Evolutionary conservation across 1,140 invertebrate species (phyloP), one percentile per base, ranked within the genome.

Genomic region (Galleria mellonella): DNA sequence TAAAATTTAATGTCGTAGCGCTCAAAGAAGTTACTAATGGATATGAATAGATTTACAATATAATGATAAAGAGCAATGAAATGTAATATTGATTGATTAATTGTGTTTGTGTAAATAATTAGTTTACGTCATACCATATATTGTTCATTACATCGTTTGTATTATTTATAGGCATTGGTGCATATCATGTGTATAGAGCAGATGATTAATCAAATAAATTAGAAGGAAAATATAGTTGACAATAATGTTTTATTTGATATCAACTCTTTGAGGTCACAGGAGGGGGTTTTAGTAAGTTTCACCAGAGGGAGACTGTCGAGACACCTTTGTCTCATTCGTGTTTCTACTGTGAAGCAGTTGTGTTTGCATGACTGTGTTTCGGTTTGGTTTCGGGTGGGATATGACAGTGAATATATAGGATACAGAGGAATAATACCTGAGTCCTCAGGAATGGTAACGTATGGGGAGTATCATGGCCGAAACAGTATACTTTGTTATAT

Each of bases 131-230:
- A 70, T 74, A 60, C 50, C 64, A 56, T 46, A 58, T 62, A 62
- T 62, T 66, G 60, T 62, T 77, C 68, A 62, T 70, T 44, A 56
- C 58, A 73, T 77, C 52, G 63, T 82, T 82, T 81, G 59, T 77
- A 79, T 83, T 69, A 82, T 82, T 83, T 82, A 78, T 82, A 83
- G 69, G 72, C 79, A 79, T 83, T 83, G 79, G 75, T 82, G 79
- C 79, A 83, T 83, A 83, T 83, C 79, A 83, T 83, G 79, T 83
- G 76, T 81, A 81, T 83, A 83, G 77, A 66, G 69, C 76, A 81
- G 75, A 79, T 76, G 79, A 82, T 74, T 83, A 83, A 81, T 81
- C 79, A 72, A 83, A 83, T 83, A 83, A 83, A 83, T 79, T 83
- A 83, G 79, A 82, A 72, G n/a, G 17, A 57, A 78, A 81, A 73